Evolutionary conservation across 2,888 invertebrate genomes (phyloP), one percentile per base, ranked within the genome.

Genomic region (Himalopsyche kuldschensis): DNA sequence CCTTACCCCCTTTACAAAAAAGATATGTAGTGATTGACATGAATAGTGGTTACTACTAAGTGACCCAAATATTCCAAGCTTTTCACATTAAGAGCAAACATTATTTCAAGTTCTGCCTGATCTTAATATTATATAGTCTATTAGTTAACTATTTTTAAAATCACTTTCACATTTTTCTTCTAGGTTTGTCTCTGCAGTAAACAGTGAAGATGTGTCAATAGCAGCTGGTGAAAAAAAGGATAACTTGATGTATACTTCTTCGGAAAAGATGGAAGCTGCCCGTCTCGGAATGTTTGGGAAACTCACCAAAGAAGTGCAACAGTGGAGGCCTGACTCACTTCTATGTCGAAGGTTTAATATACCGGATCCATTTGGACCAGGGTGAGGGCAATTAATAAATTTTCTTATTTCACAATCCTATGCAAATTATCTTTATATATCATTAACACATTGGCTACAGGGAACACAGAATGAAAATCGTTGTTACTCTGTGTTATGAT

Each of bases 271-370:
- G 31, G 93, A 94, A 80, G 97, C 97, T 0, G 97, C 95, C 0
- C 92, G 92, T 87, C 91, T 93, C 89, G 96, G 95, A 87, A 94
- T 96, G 91, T 96, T 95, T 89, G 97, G 97, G 0, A 92, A 92
- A 84, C 92, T 95, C 88, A 98, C 96, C 0, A 91, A 98, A 79
- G 91, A 90, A 5, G 92, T 92, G 35, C 88, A 88, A 0, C 91
- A 93, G 75, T 99, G 99, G 99, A 93, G 95, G 86, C 99, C 99
- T 0, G 94, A 95, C 86, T 90, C 94, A 69, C 89, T 97, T 8
- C 91, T 99, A 0, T 98, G 97, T 89, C 97, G 96, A 89, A 92
- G 98, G 75, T 99, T 99, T 89, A 99, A 99, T 89, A 94, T 99
- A 35, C 97, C 98, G 0, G 96, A 98, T 89, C 97, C 98, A 0